Base-by-base conservation (phyloP, 2,113 vertebrate species). In the Thryonomys swinderianus region DNA sequence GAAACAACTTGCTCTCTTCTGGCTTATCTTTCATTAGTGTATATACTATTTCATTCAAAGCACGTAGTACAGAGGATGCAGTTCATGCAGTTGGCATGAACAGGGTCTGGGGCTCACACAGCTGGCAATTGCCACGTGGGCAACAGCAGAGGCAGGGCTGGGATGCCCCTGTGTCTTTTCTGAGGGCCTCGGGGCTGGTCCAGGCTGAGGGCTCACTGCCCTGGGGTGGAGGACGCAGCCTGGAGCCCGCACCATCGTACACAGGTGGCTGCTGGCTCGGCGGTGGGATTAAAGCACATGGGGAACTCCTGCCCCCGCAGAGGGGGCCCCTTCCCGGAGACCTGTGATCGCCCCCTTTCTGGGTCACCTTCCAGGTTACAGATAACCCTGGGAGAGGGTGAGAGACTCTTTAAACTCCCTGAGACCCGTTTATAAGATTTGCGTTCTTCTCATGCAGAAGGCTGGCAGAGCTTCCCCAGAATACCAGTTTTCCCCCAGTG, bases 41-140 rank as follows among this genome's bases (percentile, higher is more conserved):
- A 88, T 11, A 48, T 78, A 51, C 53, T n/a, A 79, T 74, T 94
- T 89, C 78, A 89, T 55, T 93, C 86, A 93, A 76, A 90, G 59
- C 30, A 21, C 40, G 25, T 86, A 82, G 79, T 89, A 73, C 61
- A 48, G 53, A 92, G 66, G 32, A 32, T 51, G 48, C 48, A 51
- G 48, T 51, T 51, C 48, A 40, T 2, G 12, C 14, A 9, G 23
- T 34, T 30, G 67, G 25, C 27, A 11, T 5, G 27, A 18, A 51
- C 85, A 64, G 74, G 3, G 32, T 73, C 73, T n/a, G 69, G 76
- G 30, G 40, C 16, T 57, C 11, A 21, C 18, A 16, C 48, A 40
- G 85, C 27, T 59, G 76, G 59, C 21, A 73, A 5, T 2, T 7
- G 32, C 79, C 23, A 53, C 17, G 32, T 51, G 21, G 83, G 21